Base-by-base conservation (phyloP, 2,888 invertebrate genomes). In the Drosophila dives region DNA sequence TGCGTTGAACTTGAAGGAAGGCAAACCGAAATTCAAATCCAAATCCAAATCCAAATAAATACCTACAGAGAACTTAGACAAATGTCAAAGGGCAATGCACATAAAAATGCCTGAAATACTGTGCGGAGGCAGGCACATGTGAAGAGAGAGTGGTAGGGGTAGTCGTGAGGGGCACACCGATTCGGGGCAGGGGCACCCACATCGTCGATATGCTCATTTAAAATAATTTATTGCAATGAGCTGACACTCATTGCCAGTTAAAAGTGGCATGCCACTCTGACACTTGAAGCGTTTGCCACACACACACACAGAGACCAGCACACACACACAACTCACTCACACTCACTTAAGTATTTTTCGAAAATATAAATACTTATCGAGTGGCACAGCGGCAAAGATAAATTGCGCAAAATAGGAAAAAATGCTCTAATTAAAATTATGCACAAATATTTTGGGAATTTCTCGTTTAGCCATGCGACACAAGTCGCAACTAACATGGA, bases 381-480 rank as follows among this genome's bases (percentile, higher is more conserved):
- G 45, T 10, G n/a, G 40, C 29, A 49, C 36, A 42, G 54, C 54
- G 60, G 66, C 64, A 88, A 86, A 90, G 88, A 91, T 90, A 85
- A 85, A 90, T 91, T 86, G 91, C 88, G 80, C 81, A 83, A 77
- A 83, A 82, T 82, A 81, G 83, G 81, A 87, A 80, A 80, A 90
- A 88, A 89, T 88, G 77, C 77, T 91, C 91, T 90, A 90, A 91
- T 90, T 90, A 90, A 91, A 90, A 91, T 90, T 90, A 90, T 90
- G 91, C 91, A 90, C 83, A 86, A 86, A 89, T 75, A 91, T 90
- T 85, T 78, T 83, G 77, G 75, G 90, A 88, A 90, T 91, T 79
- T 38, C 17, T 38, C 75, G 64, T 67, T 80, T 77, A 73, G 82
- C 77, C 77, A 59, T 70, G 71, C 67, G 75, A 78, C 61, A 74